Percentiles rank a stretch among this genome's conserved stretches.
These are phyloP conservation scores for Drosophila eugracilis DNA, from an alignment of 1,140 invertebrate species.

Conservation along the genomic window DNA sequence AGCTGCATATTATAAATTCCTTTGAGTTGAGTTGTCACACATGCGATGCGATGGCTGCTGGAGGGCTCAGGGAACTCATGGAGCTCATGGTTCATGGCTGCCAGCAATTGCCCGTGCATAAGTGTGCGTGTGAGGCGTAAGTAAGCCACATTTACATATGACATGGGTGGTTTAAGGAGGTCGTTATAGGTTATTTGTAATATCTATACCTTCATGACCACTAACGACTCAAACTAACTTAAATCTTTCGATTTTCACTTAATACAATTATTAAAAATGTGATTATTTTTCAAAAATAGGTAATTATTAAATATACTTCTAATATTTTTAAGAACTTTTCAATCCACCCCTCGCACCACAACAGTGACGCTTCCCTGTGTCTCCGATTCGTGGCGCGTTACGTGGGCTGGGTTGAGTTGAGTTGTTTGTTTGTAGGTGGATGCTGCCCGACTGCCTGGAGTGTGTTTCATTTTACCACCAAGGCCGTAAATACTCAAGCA, in stretches of 20 bases:
- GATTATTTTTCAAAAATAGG: not conserved
- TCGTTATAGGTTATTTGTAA: not conserved
- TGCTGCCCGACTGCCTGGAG: constrained; percentile 22
- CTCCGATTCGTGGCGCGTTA: constrained; percentile 14
- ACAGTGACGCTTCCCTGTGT: constrained; percentile 7
- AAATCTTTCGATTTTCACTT: too few species aligned
- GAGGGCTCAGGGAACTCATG: constrained; percentile 20
- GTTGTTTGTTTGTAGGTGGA: constrained; percentile 50
- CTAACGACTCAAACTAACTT: too few species aligned
- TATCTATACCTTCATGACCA: too few species aligned
- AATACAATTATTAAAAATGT: not conserved
- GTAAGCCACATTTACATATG: constrained; percentile 64
- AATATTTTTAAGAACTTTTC: not conserved
- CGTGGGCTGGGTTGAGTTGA: constrained; percentile 25
- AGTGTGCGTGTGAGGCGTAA: constrained; percentile 60
- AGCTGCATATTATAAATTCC: constrained; percentile 80
- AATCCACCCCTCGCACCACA: constrained; percentile 6
- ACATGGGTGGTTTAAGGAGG: constrained; percentile 16
- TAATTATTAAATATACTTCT: not conserved
- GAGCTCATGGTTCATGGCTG: constrained; percentile 51
- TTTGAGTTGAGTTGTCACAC: constrained; percentile 69
- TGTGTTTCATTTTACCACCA: constrained; percentile 65
- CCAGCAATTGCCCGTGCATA: constrained; percentile 62
- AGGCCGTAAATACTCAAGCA: constrained; percentile 68
- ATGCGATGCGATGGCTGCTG: constrained; percentile 40